Evolutionary conservation across 2,113 vertebrate genomes (phyloP).

Genomic region (Oncorhynchus nerka): DNA sequence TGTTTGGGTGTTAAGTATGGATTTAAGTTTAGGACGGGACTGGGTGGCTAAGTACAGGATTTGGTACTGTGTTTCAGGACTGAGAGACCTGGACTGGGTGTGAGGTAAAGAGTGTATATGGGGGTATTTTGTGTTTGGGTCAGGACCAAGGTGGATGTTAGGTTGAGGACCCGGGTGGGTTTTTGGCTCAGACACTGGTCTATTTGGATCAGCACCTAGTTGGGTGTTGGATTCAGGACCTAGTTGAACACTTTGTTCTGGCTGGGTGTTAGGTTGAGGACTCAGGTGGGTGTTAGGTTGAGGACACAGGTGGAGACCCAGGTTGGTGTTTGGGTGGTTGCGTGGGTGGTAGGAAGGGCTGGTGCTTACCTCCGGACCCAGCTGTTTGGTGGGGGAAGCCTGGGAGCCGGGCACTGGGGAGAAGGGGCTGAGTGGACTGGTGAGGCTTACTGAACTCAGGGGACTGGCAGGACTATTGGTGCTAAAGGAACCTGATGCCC

Average conservation of each 20-base stretch:
- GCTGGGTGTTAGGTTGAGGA: constrained; percentile 21
- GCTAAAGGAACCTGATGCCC: constrained; percentile 84
- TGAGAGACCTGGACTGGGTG: neutral
- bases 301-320: neutral
- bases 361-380: constrained; percentile 85
- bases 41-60: neutral
- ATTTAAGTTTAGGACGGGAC: neutral
- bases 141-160: constrained; percentile 14
- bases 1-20: constrained; percentile 17
- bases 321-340: constrained; percentile 54
- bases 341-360: constrained; percentile 9
- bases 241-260: no score
- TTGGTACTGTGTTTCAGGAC: neutral
- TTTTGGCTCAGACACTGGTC: constrained; percentile 26
- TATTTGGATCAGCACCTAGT: neutral
- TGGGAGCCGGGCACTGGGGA: constrained; percentile 89
- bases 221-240: no score
- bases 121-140: neutral
- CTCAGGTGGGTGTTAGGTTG: constrained; percentile 13
- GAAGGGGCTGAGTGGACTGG: constrained; percentile 93
- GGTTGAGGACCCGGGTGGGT: constrained; percentile 42
- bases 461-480: constrained; percentile 97
- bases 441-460: constrained; percentile 92
- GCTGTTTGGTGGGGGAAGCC: constrained; percentile 86
- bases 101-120: neutral